Percentiles rank a stretch among this genome's conserved stretches.
These are phyloP conservation scores for Macquaria australasica DNA, from an alignment of 2,113 vertebrate species.

Conservation along the genomic window DNA sequence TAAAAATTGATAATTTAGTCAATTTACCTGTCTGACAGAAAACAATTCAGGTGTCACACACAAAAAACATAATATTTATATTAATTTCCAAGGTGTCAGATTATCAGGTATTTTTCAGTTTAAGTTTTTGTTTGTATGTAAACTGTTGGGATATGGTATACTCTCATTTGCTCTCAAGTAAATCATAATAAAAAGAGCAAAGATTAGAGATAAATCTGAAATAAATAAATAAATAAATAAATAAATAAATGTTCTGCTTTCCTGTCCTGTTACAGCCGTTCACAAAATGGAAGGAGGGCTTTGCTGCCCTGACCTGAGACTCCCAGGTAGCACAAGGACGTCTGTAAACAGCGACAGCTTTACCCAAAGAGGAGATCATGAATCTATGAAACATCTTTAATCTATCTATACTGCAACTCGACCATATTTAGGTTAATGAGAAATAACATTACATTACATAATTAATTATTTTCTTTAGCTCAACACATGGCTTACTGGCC, in stretches of 20 bases:
- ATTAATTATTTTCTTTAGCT: not conserved
- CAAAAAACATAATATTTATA: not conserved
- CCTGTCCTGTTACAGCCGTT: not conserved
- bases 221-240: too few relatives aligned
- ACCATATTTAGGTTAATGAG: not conserved
- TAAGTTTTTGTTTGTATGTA: too few relatives aligned
- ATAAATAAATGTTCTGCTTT: not conserved
- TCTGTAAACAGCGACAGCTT: not conserved
- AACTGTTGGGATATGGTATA: not conserved
- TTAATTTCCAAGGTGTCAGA: not conserved
- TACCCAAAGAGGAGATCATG: not conserved
- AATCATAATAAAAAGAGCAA: not conserved
- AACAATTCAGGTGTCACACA: not conserved
- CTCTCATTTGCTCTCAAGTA: not conserved
- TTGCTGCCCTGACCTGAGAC: not conserved
- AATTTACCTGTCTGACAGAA: not conserved
- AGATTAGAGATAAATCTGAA: not conserved
- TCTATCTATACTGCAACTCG: not conserved
- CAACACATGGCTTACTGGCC: not conserved
- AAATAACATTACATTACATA: not conserved
- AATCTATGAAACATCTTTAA: not conserved
- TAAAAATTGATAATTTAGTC: not conserved
- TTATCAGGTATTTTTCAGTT: not conserved
- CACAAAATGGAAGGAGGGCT: not conserved
- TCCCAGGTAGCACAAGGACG: not conserved